phyloP scores from a whole-genome alignment of 64 coral and sea anemone species.

The Porites lutea region DNA sequence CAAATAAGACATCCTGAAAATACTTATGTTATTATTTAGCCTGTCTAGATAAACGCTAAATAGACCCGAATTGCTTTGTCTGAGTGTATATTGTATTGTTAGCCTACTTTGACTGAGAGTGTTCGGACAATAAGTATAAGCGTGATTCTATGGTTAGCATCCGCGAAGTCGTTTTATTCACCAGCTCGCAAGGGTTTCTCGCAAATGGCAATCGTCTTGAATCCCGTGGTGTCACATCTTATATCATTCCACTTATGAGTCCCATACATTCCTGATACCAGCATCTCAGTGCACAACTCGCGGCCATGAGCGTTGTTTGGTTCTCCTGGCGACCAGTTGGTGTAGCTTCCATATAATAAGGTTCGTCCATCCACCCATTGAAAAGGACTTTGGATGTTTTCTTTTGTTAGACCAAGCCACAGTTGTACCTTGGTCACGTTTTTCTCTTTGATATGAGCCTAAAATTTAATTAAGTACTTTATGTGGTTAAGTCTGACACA shows the following conservation, averaged over 20 bases:
- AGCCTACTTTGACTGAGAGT: neutral
- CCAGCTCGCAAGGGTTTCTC: neutral
- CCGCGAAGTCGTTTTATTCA: neutral
- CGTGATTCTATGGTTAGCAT: too few relatives aligned
- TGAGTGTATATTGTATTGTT: too few relatives aligned
- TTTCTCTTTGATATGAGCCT: neutral
- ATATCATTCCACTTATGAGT: conserved; percentile 9
- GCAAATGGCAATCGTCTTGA: neutral
- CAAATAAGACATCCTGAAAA: too few relatives aligned
- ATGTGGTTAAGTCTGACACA: too few relatives aligned
- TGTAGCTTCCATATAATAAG: neutral
- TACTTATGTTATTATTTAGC: too few relatives aligned
- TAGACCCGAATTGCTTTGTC: too few relatives aligned
- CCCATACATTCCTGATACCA: neutral
- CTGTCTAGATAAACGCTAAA: too few relatives aligned
- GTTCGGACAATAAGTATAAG: neutral
- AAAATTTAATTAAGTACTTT: neutral
- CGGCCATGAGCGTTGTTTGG: neutral
- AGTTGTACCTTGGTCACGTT: neutral
- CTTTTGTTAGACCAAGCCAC: conserved; percentile 13
- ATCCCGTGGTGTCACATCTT: neutral
- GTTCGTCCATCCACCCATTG: conserved; percentile 10
- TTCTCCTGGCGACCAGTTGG: conserved; percentile 21
- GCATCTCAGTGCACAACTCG: conserved; percentile 9
- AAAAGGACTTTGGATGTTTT: neutral